phyloP scores from a whole-genome alignment of 2,797 vertebrate genomes.

The Pelobates cultripes region DNA sequence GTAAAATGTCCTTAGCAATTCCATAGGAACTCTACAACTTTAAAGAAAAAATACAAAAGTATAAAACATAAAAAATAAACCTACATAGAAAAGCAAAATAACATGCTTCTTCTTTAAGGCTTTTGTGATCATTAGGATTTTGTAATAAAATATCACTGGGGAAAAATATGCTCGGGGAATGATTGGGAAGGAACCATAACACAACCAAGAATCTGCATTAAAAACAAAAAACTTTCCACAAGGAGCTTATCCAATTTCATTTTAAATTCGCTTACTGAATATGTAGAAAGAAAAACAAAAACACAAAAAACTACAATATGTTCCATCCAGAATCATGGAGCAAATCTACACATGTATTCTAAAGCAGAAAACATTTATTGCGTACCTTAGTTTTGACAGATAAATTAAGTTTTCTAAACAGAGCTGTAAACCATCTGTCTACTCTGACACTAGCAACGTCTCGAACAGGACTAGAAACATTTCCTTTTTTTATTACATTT shows the following conservation, averaged over 20 bases:
- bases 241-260: constrained; percentile 31
- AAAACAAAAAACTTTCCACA: constrained; percentile 4
- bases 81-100: too few species aligned
- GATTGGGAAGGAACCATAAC: too few species aligned
- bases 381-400: not conserved
- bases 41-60: too few species aligned
- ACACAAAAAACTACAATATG: not conserved
- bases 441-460: not conserved
- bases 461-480: not conserved
- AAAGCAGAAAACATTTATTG: not conserved
- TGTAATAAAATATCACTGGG: too few species aligned
- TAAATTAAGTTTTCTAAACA: constrained; percentile 1
- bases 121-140: too few species aligned
- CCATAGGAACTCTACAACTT: too few species aligned
- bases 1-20: too few species aligned
- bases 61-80: too few species aligned
- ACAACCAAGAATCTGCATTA: too few species aligned
- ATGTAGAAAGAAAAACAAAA: not conserved
- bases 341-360: not conserved
- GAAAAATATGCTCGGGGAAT: too few species aligned
- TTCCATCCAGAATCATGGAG: not conserved
- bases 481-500: not conserved
- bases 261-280: constrained; percentile 20
- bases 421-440: constrained; percentile 8
- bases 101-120: too few species aligned